These are phyloP conservation scores for Synergus japonicus DNA, from an alignment of 2,888 invertebrate species.

Conservation along the genomic window DNA sequence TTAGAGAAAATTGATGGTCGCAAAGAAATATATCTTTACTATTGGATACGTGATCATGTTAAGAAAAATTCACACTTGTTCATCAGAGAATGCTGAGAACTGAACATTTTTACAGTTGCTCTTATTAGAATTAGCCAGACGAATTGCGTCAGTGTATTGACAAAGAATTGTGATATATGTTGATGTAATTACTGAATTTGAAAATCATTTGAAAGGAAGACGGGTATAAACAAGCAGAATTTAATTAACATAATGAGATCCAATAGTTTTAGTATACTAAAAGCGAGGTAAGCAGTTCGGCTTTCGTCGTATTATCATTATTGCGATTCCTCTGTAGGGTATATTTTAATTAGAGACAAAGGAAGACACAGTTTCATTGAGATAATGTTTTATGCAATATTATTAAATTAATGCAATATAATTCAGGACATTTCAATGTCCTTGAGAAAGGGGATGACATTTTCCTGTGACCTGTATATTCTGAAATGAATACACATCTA, in stretches of 20 bases:
- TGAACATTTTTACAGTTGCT: no score
- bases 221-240: neutral
- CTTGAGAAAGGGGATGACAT: neutral
- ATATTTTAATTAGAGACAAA: neutral
- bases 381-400: neutral
- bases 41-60: neutral
- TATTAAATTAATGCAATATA: neutral
- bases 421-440: neutral
- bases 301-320: no score
- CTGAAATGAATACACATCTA: no score
- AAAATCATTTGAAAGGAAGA: neutral
- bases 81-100: no score
- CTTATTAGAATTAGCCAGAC: no score
- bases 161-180: neutral
- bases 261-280: neutral
- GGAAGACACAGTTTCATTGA: neutral
- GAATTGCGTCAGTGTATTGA: no score
- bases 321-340: neutral
- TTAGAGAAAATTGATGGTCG: conserved; percentile 11
- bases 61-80: no score
- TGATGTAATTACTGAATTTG: neutral
- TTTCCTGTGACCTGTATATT: no score
- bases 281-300: neutral
- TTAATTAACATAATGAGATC: neutral
- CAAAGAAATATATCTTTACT: neutral